Percentiles rank a stretch among this genome's conserved stretches.
These are phyloP conservation scores for Teinopalpus imperialis DNA, from an alignment of 2,888 invertebrate species.

Conservation along the genomic window DNA sequence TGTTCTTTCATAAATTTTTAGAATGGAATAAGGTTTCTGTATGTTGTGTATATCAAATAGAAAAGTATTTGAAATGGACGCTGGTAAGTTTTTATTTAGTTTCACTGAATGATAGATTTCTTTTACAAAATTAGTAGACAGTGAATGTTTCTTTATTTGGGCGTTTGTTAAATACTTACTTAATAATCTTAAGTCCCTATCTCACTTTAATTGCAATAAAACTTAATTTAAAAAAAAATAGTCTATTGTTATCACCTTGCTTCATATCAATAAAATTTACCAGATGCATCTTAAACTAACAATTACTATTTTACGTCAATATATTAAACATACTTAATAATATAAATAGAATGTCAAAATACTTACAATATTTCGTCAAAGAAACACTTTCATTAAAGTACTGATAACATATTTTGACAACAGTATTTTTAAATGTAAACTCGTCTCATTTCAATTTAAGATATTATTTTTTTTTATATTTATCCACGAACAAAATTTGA, in stretches of 20 bases:
- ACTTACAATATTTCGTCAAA: not conserved
- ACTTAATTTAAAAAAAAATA: not conserved
- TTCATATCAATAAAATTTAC: not conserved
- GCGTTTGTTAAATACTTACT: conserved; percentile 14
- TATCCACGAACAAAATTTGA: no score
- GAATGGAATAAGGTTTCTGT: conserved; percentile 46
- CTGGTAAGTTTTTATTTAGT: conserved; percentile 57
- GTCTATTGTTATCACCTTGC: not conserved
- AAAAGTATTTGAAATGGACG: conserved; percentile 70
- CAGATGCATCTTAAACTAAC: conserved; percentile 1
- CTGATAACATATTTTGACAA: conserved; percentile 7
- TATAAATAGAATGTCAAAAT: no score
- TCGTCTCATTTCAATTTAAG: conserved; percentile 7
- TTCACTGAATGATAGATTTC: conserved; percentile 22
- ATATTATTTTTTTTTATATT: conserved; percentile 1
- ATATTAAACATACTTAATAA: no score
- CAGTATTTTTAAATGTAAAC: not conserved
- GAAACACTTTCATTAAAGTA: conserved; percentile 3
- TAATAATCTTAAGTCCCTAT: conserved; percentile 15
- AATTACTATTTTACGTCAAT: conserved; percentile 1
- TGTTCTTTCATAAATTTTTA: conserved; percentile 56
- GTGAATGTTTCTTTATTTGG: conserved; percentile 24
- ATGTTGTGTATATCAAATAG: conserved; percentile 47
- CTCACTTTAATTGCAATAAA: not conserved
- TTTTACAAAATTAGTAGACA: conserved; percentile 1